These are phyloP conservation scores for Xiphophorus birchmanni DNA, from an alignment of 2,797 vertebrate species.

Conservation along the genomic window DNA sequence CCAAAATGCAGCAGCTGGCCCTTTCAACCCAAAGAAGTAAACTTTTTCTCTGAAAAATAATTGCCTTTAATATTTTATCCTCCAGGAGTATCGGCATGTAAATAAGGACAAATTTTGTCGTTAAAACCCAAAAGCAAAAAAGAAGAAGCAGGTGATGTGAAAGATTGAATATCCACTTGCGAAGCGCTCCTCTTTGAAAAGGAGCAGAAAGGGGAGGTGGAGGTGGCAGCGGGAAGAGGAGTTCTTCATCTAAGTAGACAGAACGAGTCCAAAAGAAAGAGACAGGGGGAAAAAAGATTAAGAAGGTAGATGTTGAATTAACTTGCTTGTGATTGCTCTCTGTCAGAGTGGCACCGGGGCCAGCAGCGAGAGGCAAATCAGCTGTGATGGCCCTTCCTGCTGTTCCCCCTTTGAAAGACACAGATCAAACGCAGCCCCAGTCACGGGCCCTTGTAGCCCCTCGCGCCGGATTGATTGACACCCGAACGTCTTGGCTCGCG, in stretches of 20 bases:
- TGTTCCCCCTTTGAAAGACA: constrained; percentile 82
- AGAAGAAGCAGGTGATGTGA: constrained; percentile 52
- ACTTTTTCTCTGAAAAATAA: constrained; percentile 8
- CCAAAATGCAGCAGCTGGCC: constrained; percentile 21
- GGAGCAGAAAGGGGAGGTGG: constrained; percentile 40
- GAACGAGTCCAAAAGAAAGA: constrained; percentile 80
- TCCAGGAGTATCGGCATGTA: neutral
- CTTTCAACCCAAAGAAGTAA: constrained; percentile 22
- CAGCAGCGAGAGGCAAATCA: constrained; percentile 81
- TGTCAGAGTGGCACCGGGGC: constrained; percentile 78
- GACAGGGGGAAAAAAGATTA: constrained; percentile 77
- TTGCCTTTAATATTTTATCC: constrained; percentile 4
- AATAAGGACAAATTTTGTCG: constrained; percentile 30
- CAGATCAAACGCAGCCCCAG: constrained; percentile 83
- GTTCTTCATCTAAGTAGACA: constrained; percentile 80
- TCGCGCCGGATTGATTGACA: constrained; percentile 86
- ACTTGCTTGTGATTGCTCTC: constrained; percentile 83
- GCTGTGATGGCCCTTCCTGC: constrained; percentile 84
- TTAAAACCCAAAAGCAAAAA: constrained; percentile 38
- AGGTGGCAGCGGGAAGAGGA: constrained; percentile 56
- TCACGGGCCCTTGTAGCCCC: constrained; percentile 70
- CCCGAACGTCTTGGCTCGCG: constrained; percentile 72
- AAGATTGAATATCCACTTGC: constrained; percentile 59
- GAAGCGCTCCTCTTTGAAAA: constrained; percentile 59
- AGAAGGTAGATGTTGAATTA: constrained; percentile 83